These are phyloP conservation scores for Erinaceus europaeus DNA, from an alignment of 2,113 vertebrate genomes.

Conservation along the genomic window DNA sequence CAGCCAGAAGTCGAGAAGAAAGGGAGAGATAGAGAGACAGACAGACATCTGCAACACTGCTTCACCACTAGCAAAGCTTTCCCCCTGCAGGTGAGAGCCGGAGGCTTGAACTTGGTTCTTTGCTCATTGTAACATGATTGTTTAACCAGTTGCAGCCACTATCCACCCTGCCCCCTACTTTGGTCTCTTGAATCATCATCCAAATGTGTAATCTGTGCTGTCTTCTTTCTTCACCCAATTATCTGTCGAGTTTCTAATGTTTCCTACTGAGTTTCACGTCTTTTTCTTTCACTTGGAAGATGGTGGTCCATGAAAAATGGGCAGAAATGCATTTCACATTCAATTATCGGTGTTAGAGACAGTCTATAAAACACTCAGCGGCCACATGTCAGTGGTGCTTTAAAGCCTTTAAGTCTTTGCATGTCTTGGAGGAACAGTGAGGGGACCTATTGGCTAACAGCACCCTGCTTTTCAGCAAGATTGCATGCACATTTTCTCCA, in stretches of 20 bases:
- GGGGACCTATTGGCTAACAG: neutral
- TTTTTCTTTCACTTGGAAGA: constrained; percentile 22
- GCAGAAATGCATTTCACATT: constrained; percentile 16
- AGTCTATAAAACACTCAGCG: constrained; percentile 19
- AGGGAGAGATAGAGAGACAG: too few relatives aligned
- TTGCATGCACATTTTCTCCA: neutral
- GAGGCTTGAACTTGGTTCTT: too few relatives aligned
- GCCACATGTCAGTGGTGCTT: neutral
- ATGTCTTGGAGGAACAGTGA: constrained; percentile 26
- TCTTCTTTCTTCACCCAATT: constrained; percentile 7
- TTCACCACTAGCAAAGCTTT: too few relatives aligned
- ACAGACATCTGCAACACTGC: too few relatives aligned
- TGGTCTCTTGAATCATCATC: too few relatives aligned
- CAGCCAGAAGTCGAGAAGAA: too few relatives aligned
- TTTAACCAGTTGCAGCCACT: too few relatives aligned
- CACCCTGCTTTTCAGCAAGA: constrained; percentile 41
- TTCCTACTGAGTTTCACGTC: neutral
- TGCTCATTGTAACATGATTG: too few relatives aligned
- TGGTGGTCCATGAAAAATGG: neutral
- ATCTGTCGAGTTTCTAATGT: neutral
- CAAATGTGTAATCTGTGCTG: neutral
- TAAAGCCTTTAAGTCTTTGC: constrained; percentile 12
- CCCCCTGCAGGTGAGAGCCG: too few relatives aligned
- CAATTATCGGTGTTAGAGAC: constrained; percentile 2
- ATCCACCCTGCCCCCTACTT: too few relatives aligned